A percentile compares a stretch with the other conserved stretches of the same genome.
These are phyloP conservation scores for Parambassis ranga DNA, from an alignment of 2,797 vertebrate genomes.

Conservation along the genomic window DNA sequence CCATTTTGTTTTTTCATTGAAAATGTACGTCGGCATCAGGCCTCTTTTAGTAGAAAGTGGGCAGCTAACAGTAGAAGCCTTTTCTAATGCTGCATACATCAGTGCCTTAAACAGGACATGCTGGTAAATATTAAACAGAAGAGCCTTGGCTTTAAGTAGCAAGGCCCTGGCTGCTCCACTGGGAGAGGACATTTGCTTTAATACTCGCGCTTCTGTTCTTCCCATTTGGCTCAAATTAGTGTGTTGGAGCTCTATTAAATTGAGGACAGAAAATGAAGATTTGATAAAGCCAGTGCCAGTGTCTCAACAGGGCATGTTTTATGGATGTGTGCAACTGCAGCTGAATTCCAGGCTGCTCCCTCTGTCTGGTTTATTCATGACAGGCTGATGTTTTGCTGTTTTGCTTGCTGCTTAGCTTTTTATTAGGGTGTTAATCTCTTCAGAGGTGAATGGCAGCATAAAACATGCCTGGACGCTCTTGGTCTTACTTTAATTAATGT, in stretches of 20 bases:
- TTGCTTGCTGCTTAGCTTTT: conserved; percentile 28
- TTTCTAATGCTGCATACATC: conserved; percentile 21
- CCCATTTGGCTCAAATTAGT: conserved; percentile 48
- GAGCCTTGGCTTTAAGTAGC: conserved; percentile 9
- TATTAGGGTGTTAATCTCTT: conserved; percentile 54
- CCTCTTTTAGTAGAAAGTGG: conserved; percentile 4
- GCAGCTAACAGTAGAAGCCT: conserved; percentile 2
- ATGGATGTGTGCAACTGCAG: conserved; percentile 37
- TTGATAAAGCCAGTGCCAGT: conserved; percentile 39
- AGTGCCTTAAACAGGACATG: conserved; percentile 4
- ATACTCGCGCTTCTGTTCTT: conserved; percentile 27
- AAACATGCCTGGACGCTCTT: neutral
- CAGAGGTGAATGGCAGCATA: conserved; percentile 24
- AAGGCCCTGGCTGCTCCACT: conserved; percentile 21
- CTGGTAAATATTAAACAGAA: conserved; percentile 30
- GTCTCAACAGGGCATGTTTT: conserved; percentile 55
- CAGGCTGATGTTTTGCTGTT: conserved; percentile 29
- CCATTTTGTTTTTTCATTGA: conserved; percentile 1
- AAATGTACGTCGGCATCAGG: neutral
- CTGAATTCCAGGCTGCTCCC: conserved; percentile 10
- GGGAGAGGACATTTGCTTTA: conserved; percentile 32
- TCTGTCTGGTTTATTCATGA: conserved; percentile 58
- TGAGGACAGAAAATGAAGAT: conserved; percentile 52
- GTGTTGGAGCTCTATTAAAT: conserved; percentile 40
- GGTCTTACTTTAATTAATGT: conserved; percentile 10